phyloP scores from a whole-genome alignment of 2,113 vertebrate species.

The Cynopterus brachyotis region DNA sequence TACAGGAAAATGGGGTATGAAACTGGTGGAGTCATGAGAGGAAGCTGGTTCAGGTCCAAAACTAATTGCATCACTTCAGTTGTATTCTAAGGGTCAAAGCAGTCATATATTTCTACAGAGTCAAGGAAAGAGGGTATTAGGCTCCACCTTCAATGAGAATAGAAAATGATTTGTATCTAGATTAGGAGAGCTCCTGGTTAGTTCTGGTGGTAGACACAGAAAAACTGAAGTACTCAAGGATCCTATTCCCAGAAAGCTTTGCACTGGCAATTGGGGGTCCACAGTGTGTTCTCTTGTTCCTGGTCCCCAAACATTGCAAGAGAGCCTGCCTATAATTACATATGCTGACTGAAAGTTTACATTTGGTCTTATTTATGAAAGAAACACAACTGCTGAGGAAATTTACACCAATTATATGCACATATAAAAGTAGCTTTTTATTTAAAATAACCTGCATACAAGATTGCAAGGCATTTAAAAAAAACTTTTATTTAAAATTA shows the following conservation, averaged over 20 bases:
- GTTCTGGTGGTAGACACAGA: not conserved
- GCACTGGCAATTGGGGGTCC: not conserved
- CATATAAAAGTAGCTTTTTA: not conserved
- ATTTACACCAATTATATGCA: not conserved
- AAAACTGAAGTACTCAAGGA: not conserved
- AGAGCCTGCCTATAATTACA: not conserved
- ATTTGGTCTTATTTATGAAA: not conserved
- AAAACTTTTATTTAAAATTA: too few relatives aligned
- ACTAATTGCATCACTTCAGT: not conserved
- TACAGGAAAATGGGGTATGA: not conserved
- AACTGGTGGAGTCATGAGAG: not conserved
- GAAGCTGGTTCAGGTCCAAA: not conserved
- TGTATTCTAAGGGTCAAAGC: not conserved
- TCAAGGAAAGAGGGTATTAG: not conserved
- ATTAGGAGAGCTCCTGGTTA: not conserved
- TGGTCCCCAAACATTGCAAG: not conserved
- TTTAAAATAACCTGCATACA: not conserved
- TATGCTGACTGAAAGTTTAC: not conserved
- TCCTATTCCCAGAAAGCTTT: not conserved
- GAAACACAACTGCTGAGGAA: not conserved
- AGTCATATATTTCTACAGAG: not conserved
- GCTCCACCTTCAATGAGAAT: not conserved
- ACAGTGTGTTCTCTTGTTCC: not conserved
- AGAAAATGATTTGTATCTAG: not conserved
- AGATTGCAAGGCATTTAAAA: not conserved